Base-by-base conservation (phyloP, 2,888 invertebrate genomes). In the Drosophila pseudotalamancana region DNA sequence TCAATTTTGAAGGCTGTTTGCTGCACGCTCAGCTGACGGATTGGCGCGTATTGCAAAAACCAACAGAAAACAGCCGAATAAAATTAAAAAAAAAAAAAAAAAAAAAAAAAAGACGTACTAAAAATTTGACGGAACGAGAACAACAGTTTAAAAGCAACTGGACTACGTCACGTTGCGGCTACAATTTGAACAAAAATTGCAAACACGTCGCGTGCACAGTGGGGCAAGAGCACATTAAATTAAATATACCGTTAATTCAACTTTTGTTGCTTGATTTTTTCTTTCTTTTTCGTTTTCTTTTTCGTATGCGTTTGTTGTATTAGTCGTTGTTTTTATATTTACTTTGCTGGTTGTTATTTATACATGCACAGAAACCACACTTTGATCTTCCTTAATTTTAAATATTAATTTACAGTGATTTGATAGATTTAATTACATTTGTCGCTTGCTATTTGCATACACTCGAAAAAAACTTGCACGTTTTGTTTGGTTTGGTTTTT, bases 1-100 rank as follows among this genome's bases (percentile, higher is more conserved):
- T 91, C 91, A 90, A 91, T 91, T 90, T 91, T 91, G 91, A 88
- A 89, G 89, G 89, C 87, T 79, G 83, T 75, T 78, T 77, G 66
- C 68, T 81, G 51, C 50, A 69, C 51, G 62, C 79, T 75, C 65
- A 87, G 87, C 81, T 74, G 61, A 72, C 68, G 35, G 66, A 43
- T 81, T 76, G 81, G 79, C 72, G 86, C 83, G 86, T 84, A 87
- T 82, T 87, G 87, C 83, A 64, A 84, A 84, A 75, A 54, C 11
- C 23, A 32, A 12, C 8, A 14, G 21, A 31, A 50, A 51, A n/a
- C 29, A 29, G 43, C 48, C 49, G 25, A 37, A 49, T 27, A 37
- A 37, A 37, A 37, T 37, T n/a, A 12, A n/a, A 29, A 35, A 34
- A 23, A 34, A 6, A 34, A 34, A 31, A 34, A 32, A 25, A 18